Conservation (phyloP, 2,797 vertebrate species). For the Ibycter americanus region DNA sequence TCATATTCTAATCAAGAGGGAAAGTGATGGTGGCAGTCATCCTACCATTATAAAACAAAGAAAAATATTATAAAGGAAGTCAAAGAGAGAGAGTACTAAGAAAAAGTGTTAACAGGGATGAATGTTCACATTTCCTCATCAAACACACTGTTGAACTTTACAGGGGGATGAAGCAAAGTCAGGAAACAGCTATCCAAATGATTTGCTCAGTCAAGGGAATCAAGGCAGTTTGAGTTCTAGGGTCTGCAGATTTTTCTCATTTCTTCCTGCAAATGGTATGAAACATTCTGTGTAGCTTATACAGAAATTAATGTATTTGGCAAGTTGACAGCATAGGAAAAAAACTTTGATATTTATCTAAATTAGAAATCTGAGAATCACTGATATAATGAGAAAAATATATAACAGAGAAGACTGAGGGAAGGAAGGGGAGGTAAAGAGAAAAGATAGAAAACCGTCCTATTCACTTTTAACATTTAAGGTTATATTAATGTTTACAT, state of each 20-base stretch:
- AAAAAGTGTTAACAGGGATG: not conserved
- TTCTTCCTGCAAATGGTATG: not conserved
- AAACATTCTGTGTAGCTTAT: not conserved
- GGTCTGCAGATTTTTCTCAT: not conserved
- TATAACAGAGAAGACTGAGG: not conserved
- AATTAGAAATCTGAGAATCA: not conserved
- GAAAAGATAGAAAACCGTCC: not conserved
- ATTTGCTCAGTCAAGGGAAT: not conserved
- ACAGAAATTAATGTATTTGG: not conserved
- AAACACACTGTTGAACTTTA: not conserved
- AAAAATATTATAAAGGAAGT: not conserved
- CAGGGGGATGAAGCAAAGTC: not conserved
- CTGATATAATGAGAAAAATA: not conserved
- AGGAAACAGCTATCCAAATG: not conserved
- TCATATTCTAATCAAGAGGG: not conserved
- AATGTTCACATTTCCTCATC: not conserved
- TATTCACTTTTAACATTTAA: not conserved
- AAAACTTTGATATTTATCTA: not conserved
- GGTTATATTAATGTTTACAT: not conserved
- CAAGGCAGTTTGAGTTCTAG: not conserved
- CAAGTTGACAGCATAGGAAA: not conserved
- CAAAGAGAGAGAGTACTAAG: not conserved
- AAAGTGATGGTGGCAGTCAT: not conserved
- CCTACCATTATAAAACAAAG: not conserved
- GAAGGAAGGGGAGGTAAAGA: not conserved